Conservation (phyloP, 2,113 vertebrate species). For the Tragulus kanchil region DNA sequence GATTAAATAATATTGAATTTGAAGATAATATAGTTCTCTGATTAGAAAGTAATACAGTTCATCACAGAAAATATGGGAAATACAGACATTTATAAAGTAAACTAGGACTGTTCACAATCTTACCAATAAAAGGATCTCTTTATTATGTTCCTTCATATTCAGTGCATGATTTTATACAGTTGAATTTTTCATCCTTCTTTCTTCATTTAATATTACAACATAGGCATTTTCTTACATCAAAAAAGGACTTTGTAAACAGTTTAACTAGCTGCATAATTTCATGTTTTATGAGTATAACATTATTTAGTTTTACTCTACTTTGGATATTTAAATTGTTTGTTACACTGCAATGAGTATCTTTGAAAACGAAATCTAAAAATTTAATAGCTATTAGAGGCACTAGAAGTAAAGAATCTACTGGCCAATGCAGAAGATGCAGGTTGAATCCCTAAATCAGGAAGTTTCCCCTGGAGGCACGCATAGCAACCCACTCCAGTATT, state of each 20-base stretch:
- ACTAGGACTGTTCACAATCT: background rate
- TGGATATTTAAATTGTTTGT: background rate
- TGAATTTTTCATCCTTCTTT: background rate
- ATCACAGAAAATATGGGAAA: background rate
- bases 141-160: background rate
- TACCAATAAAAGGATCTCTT: background rate
- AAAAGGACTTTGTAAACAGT: background rate
- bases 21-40: background rate
- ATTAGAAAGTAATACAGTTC: background rate
- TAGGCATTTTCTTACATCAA: background rate
- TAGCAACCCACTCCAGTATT: background rate
- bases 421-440: background rate
- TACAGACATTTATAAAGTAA: background rate
- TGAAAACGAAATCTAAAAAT: background rate
- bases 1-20: conserved; percentile 21
- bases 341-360: background rate
- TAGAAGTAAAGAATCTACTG: background rate
- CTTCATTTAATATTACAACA: conserved; percentile 13
- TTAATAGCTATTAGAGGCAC: background rate
- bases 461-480: background rate
- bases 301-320: background rate
- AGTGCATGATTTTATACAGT: background rate
- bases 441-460: background rate
- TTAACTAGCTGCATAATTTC: background rate
- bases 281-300: background rate